Base-by-base conservation (phyloP, 2,113 vertebrate species). In the Amazona vittata region DNA sequence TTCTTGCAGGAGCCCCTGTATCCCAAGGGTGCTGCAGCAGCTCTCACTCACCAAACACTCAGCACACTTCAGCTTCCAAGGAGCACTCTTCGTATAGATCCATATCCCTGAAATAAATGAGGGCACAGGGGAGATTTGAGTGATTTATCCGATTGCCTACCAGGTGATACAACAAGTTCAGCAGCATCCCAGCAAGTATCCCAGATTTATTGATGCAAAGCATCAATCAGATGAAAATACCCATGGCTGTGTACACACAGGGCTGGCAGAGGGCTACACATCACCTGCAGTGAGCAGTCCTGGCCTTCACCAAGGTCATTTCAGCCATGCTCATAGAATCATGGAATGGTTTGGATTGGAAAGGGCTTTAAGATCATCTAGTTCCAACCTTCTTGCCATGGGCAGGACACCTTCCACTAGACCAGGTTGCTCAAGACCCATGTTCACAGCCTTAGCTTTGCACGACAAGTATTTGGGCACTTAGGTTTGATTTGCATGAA, bases 31-130 rank as follows among this genome's bases (percentile, higher is more conserved):
- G 0, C 28, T 26, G 47, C 5, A 29, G 24, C 25, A 73, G 33
- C 35, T 41, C 18, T 31, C 1, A 1, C 5, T 0, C 2, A 44
- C 21, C 3, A 1, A 73, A 69, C 0, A 1, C 64, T n/a, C 1
- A 2, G 39, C 67, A 86, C 35, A 2, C 10, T 77, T 75, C 9
- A 8, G 7, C 22, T 83, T 29, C 77, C 41, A 22, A 10, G 22
- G 49, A 74, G 13, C 13, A 5, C 9, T 13, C 24, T 39, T 49
- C 16, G 5, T 2, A 29, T 6, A 8, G 5, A 41, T 24, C 8
- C 29, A 21, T 5, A 52, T 26, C 77, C 37, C 62, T 44, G 57
- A 60, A 39, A 86, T 9, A 73, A 53, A 37, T 1, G 41, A 35
- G 53, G 43, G 25, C 4, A 15, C 83, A 81, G 2, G 3, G 33